These are phyloP conservation scores for Leptogaster cylindrica DNA, from an alignment of 2,888 invertebrate genomes.

Conservation along the genomic window DNA sequence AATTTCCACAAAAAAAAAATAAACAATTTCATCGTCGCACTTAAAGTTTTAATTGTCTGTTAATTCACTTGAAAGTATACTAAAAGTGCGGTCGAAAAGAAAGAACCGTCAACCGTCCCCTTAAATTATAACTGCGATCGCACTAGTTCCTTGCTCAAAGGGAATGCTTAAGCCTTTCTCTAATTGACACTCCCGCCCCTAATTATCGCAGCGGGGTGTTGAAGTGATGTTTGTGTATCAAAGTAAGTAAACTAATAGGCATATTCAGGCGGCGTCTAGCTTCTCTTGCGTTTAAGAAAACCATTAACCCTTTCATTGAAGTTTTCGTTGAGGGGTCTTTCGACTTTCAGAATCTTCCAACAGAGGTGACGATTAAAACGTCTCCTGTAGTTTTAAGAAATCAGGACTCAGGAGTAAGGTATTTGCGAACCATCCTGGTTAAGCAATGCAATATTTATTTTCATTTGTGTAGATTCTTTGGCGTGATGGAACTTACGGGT, in stretches of 20 bases:
- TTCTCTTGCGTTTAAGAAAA: conserved; percentile 31
- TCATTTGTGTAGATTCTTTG: no score
- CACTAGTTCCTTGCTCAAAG: conserved; percentile 18
- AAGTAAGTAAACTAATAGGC: conserved; percentile 29
- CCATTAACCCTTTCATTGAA: conserved; percentile 34
- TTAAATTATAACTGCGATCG: conserved; percentile 12
- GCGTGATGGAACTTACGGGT: no score
- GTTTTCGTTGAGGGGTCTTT: conserved; percentile 2
- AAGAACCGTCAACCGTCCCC: background rate
- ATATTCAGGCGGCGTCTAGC: conserved; percentile 1
- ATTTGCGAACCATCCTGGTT: no score
- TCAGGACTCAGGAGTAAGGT: no score
- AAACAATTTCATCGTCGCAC: background rate
- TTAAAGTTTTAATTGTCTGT: conserved; percentile 7
- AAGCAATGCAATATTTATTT: no score
- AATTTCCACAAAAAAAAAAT: no score
- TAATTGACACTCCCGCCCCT: conserved; percentile 39
- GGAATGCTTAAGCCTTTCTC: conserved; percentile 29
- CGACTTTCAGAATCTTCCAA: no score
- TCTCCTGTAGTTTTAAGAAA: no score
- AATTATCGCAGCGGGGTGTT: conserved; percentile 38
- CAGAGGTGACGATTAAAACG: no score
- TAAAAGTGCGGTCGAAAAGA: background rate
- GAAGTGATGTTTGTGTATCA: conserved; percentile 35
- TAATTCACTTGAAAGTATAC: background rate